These are phyloP conservation scores for Ascaphus truei DNA, from an alignment of 2,113 vertebrate genomes.

Conservation along the genomic window DNA sequence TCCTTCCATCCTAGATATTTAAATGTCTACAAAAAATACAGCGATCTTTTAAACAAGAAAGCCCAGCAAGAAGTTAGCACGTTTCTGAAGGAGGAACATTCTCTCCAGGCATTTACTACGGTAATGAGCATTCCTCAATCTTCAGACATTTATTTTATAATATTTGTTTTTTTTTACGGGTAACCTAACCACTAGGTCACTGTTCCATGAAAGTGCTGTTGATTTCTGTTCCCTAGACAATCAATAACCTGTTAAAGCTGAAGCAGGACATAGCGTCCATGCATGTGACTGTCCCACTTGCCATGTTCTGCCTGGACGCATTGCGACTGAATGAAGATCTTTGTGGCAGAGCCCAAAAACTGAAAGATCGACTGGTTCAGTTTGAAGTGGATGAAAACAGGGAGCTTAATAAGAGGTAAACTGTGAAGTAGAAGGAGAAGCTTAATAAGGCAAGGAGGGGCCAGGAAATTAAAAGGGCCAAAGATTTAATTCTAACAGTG, in stretches of 20 bases:
- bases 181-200: too few species aligned
- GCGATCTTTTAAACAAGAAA: slow-evolving; percentile 65
- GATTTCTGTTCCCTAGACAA: slow-evolving; percentile 62
- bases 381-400: slow-evolving; percentile 75
- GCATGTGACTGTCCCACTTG: slow-evolving; percentile 71
- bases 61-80: slow-evolving; percentile 59
- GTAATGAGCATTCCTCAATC: slow-evolving; percentile 58
- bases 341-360: slow-evolving; percentile 60
- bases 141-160: too few species aligned
- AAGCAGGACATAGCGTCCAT: slow-evolving; percentile 72
- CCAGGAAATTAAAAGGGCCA: too few species aligned
- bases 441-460: too few species aligned
- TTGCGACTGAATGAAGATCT: slow-evolving; percentile 72
- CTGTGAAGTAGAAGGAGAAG: too few species aligned
- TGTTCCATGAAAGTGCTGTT: neutral
- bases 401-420: slow-evolving; percentile 71
- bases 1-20: slow-evolving; percentile 72
- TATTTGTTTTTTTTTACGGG: too few species aligned
- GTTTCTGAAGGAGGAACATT: slow-evolving; percentile 72
- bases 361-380: slow-evolving; percentile 68
- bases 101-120: slow-evolving; percentile 66
- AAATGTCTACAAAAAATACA: slow-evolving; percentile 74
- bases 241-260: slow-evolving; percentile 62
- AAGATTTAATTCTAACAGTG: too few species aligned
- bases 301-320: slow-evolving; percentile 82